These are phyloP conservation scores for Laspeyria flexula DNA, from an alignment of 2,888 invertebrate species.

Conservation along the genomic window DNA sequence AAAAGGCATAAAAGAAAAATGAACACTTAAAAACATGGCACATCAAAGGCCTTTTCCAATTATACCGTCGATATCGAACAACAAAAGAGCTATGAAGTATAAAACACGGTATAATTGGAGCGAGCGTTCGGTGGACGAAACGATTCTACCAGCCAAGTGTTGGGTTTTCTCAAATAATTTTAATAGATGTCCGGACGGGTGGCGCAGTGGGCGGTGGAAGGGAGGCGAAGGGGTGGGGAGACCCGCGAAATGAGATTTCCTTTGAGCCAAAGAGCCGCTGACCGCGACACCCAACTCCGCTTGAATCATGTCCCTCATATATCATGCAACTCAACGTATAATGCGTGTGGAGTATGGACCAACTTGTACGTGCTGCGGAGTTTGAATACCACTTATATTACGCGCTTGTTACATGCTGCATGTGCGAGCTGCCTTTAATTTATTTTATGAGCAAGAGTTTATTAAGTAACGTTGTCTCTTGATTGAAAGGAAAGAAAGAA, in stretches of 20 bases:
- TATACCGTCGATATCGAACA: slow-evolving; percentile 56
- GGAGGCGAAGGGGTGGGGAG: slow-evolving; percentile 22
- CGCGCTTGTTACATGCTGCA: too few relatives aligned
- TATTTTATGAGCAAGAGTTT: too few relatives aligned
- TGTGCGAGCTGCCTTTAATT: too few relatives aligned
- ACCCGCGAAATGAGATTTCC: slow-evolving; percentile 82
- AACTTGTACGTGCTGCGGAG: slow-evolving; percentile 40
- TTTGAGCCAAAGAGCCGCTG: slow-evolving; percentile 74
- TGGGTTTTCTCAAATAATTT: slow-evolving; percentile 81
- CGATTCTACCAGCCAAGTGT: slow-evolving; percentile 51
- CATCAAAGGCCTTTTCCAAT: slow-evolving; percentile 56
- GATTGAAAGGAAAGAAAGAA: too few relatives aligned
- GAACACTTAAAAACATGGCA: slow-evolving; percentile 39
- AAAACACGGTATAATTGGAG: slow-evolving; percentile 60
- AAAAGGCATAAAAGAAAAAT: slow-evolving; percentile 30
- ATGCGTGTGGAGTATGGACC: slow-evolving; percentile 36
- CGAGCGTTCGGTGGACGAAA: slow-evolving; percentile 42
- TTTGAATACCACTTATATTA: slow-evolving; percentile 38
- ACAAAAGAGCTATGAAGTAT: slow-evolving; percentile 60
- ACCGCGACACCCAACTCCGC: slow-evolving; percentile 67
- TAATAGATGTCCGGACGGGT: slow-evolving; percentile 73
- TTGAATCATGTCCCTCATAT: slow-evolving; percentile 67
- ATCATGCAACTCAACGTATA: slow-evolving; percentile 65
- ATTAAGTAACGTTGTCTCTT: too few relatives aligned
- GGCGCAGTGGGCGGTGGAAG: slow-evolving; percentile 35